A percentile compares a stretch with the other conserved stretches of the same genome.
phyloP scores from a whole-genome alignment of 2,113 vertebrate species.

The Natator depressus region DNA sequence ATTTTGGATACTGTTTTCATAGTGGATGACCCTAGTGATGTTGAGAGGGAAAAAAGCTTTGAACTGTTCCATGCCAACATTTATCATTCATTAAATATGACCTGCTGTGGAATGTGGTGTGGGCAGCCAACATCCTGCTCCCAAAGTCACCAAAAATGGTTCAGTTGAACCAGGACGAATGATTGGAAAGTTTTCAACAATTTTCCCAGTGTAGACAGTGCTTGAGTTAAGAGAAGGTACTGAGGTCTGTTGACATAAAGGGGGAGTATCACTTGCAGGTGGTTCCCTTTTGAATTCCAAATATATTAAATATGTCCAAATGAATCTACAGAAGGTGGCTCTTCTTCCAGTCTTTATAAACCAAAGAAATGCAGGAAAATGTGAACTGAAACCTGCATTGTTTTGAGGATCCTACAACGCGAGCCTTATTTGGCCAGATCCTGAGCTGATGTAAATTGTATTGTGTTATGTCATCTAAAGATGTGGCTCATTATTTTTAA shows the following conservation, averaged over 20 bases:
- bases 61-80: not conserved
- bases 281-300: not conserved
- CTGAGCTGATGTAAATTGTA: not conserved
- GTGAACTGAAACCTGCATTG: not conserved
- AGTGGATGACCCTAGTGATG: not conserved
- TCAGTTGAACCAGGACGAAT: too few relatives aligned
- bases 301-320: not conserved
- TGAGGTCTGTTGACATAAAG: not conserved
- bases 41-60: not conserved
- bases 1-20: not conserved
- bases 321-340: not conserved
- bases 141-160: fast-evolving
- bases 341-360: not conserved
- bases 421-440: not conserved
- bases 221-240: not conserved
- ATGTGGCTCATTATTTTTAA: not conserved
- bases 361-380: not conserved
- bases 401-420: not conserved
- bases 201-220: too few relatives aligned
- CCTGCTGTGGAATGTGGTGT: not conserved
- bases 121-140: not conserved
- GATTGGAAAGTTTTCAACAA: too few relatives aligned
- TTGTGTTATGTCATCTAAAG: not conserved
- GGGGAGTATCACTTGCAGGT: not conserved
- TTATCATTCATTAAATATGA: not conserved